Conservation (phyloP, 2,888 invertebrate species). For the Cheilosia variabilis region DNA sequence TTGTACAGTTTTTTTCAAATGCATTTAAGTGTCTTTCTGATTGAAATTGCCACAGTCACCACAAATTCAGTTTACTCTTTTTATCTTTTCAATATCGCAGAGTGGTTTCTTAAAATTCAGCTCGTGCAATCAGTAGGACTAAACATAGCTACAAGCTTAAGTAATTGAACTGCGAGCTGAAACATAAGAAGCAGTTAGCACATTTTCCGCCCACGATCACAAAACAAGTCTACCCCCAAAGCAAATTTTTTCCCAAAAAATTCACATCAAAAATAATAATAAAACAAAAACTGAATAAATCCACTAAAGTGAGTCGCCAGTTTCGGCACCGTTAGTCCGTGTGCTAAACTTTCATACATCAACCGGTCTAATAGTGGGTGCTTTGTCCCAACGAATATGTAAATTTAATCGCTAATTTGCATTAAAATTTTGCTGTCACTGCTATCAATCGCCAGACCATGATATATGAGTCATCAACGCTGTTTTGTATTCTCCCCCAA, state of each 20-base stretch:
- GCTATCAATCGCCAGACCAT: neutral
- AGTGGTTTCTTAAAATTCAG: no score
- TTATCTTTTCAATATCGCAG: no score
- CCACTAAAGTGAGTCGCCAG: constrained; percentile 44
- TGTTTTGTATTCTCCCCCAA: constrained; percentile 15
- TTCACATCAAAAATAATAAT: neutral
- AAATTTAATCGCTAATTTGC: constrained; percentile 48
- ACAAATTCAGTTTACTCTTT: no score
- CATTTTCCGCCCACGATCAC: neutral
- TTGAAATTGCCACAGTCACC: no score
- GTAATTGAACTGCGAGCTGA: no score
- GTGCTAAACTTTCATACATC: constrained; percentile 8
- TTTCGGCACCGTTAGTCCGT: constrained; percentile 40
- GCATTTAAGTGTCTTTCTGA: no score
- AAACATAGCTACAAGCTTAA: no score
- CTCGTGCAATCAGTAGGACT: no score
- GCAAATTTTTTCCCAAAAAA: neutral
- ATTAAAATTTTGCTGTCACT: constrained; percentile 33
- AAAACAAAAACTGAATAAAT: constrained; percentile 14
- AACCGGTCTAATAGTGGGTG: constrained; percentile 1
- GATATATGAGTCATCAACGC: constrained; percentile 40
- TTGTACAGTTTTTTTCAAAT: no score
- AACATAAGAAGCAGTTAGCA: neutral
- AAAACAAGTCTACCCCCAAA: neutral
- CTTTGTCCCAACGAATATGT: constrained; percentile 34